These are phyloP conservation scores for Drosophila suzukii DNA, from an alignment of 1,140 invertebrate species.

Conservation along the genomic window DNA sequence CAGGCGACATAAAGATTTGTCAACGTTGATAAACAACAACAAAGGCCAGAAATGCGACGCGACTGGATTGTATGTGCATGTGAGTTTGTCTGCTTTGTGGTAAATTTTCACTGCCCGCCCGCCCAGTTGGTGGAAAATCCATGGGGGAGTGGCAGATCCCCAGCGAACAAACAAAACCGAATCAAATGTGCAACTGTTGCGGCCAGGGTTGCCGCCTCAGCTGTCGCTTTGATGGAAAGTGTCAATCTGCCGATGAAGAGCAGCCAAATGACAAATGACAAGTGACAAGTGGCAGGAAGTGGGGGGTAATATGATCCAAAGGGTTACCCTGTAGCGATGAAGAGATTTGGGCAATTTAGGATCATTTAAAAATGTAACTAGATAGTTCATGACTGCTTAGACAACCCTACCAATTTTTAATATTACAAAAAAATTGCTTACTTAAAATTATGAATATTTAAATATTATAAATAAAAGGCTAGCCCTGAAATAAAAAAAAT, in stretches of 20 bases:
- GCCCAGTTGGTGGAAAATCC: neutral
- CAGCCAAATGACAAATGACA: conserved; percentile 16
- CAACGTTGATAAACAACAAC: conserved; percentile 80
- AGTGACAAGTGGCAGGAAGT: conserved; percentile 9
- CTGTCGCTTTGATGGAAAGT: conserved; percentile 67
- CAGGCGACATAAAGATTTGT: conserved; percentile 78
- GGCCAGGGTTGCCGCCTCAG: conserved; percentile 49
- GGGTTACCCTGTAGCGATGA: neutral
- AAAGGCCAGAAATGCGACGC: conserved; percentile 57
- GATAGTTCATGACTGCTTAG: neutral
- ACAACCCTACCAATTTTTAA: too few species aligned
- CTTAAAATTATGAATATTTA: too few species aligned
- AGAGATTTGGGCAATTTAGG: neutral
- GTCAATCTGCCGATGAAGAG: conserved; percentile 43
- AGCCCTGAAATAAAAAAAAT: too few species aligned
- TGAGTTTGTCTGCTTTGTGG: conserved; percentile 37
- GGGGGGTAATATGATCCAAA: neutral
- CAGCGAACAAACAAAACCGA: conserved; percentile 54
- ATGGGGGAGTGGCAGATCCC: conserved; percentile 9
- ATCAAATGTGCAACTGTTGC: conserved; percentile 72
- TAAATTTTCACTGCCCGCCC: conserved; percentile 35
- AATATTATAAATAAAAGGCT: too few species aligned
- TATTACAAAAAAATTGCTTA: too few species aligned
- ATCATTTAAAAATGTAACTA: neutral
- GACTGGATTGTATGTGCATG: conserved; percentile 6